Evolutionary conservation across 2,797 vertebrate genomes (phyloP).

Genomic region (Nannoperca obscura): DNA sequence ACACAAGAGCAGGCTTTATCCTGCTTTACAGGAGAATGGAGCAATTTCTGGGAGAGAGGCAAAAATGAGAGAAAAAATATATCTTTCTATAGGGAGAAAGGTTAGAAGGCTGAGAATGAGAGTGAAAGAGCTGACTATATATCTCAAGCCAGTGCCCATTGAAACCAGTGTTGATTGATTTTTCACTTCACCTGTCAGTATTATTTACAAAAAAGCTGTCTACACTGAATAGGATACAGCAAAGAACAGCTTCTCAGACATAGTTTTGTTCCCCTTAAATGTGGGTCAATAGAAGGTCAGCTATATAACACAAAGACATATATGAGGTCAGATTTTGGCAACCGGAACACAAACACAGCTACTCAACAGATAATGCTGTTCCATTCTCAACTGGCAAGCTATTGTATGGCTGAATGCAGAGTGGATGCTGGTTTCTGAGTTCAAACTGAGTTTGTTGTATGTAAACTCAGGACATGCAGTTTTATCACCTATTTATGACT

Average conservation of each 20-base stretch:
- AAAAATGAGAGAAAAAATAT: constrained; percentile 35
- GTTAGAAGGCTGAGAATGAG: constrained; percentile 21
- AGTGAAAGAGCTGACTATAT: constrained; percentile 22
- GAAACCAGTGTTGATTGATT: constrained; percentile 42
- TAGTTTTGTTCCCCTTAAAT: constrained; percentile 15
- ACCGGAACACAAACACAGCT: not conserved
- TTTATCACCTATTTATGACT: constrained; percentile 15
- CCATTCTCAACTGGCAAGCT: not conserved
- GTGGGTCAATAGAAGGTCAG: constrained; percentile 25
- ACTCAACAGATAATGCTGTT: not conserved
- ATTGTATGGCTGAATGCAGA: constrained; percentile 2
- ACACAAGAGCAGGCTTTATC: constrained; percentile 63
- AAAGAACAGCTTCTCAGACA: not conserved
- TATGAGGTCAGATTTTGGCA: constrained; percentile 20
- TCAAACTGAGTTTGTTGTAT: constrained; percentile 26
- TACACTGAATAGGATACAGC: constrained; percentile 3
- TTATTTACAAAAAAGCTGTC: constrained; percentile 36
- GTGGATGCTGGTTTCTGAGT: not conserved
- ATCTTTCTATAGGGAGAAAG: constrained; percentile 23
- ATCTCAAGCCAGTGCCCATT: constrained; percentile 36
- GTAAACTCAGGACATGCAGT: constrained; percentile 5
- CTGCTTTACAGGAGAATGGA: constrained; percentile 42
- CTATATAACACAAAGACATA: constrained; percentile 21
- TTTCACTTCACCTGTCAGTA: constrained; percentile 40
- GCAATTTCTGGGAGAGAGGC: constrained; percentile 34